Evolutionary conservation across 2,797 vertebrate species (phyloP), one percentile per base, ranked within the genome.

Genomic region (Cossypha niveicapilla): DNA sequence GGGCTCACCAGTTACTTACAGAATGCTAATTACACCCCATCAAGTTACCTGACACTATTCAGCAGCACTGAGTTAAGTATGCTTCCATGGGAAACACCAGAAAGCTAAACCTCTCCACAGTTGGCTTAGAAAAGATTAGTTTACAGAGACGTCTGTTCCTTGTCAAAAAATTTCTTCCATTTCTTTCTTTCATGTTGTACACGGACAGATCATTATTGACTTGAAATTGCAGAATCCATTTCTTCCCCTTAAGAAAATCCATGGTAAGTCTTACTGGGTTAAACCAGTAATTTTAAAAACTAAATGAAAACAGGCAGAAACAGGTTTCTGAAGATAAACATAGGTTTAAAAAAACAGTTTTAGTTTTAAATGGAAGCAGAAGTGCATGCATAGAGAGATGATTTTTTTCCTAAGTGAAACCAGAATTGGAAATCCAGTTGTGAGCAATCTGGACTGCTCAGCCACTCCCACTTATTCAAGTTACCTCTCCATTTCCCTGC

Each of bases 161-260:
- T 87, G 95, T 96, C 90, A 96, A 95, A 97, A 93, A 94, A 83
- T 82, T 86, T 78, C 71, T 90, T 95, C 80, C 7, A 93, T 94
- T 95, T 96, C 53, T 92, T 80, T 90, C 83, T 94, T 94, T 94
- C 84, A 89, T 87, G 75, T 93, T 86, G 45, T 65, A 85, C 81
- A 85, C 0, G 0, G 75, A 93, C 88, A 86, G 88, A 92, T 91
- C 65, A 71, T 93, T 96, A 85, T 92, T 94, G 86, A 79, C 88
- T 86, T 86, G 79, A 93, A 92, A 93, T 85, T 92, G 91, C 87
- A 88, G 72, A 97, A 96, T 88, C 78, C 63, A 77, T 91, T 94
- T 93, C 87, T 92, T 95, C 91, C 86, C 67, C 57, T 90, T 60
- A 78, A 93, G 50, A 94, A 91, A 92, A 93, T 92, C 95, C 68